Evolutionary conservation across 2,113 vertebrate species (phyloP), one percentile per base, ranked within the genome.

Genomic region (Bufo gargarizans): DNA sequence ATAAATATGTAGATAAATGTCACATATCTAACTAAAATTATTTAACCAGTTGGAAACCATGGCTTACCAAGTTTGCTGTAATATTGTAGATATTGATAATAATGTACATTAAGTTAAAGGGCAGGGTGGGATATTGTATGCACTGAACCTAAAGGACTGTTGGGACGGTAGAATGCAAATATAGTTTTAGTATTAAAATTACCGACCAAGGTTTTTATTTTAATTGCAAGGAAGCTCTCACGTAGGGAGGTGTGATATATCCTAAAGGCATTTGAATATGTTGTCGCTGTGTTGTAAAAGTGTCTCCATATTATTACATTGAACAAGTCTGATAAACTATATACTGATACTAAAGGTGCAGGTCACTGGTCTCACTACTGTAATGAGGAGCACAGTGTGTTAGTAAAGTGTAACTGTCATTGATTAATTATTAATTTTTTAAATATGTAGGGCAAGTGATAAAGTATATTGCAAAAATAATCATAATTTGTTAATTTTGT

Each of bases 1-100:
- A 91, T 53, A 91, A 91, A 89, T 80, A 47, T 95, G 95, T 95
- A 93, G 92, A 94, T 93, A 94, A 86, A 85, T 92, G 93, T 78
- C 43, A 90, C 90, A 90, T 91, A n/a, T 87, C 90, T 89, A 71
- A 90, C 89, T 53, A 81, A 92, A 91, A 89, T 89, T 92, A 85
- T 93, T 93, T 93, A 91, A 84, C 85, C 50, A 90, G 89, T 87
- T 76, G 55, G 1, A 1, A n/a, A 4, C 55, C 85, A 45, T 89
- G 81, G 87, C 89, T 88, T 90, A 90, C 69, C 84, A 90, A 90
- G 89, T 90, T 61, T 72, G 90, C 90, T 91, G 61, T 91, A 88
- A 86, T 86, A 88, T 91, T 88, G 87, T 89, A 92, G 86, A 89
- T 89, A 89, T 8, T 84, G 82, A 56, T 67, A 77, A 83, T 83